Conservation (phyloP, 2,888 invertebrate genomes). For the Auanema sp. region DNA sequence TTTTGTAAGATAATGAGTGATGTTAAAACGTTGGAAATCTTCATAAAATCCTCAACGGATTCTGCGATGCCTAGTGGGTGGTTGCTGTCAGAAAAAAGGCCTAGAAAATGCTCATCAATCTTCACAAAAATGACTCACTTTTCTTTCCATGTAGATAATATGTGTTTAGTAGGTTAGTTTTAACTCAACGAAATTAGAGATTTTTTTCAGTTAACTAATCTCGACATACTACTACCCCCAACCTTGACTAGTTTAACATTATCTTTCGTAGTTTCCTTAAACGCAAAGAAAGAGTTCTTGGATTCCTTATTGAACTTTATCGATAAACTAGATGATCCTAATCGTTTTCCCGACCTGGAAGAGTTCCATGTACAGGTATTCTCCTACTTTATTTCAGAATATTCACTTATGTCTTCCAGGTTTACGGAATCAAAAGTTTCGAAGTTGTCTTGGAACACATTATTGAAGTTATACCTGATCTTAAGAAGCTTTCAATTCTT, state of each 20-base stretch:
- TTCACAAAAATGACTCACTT: conserved; percentile 24
- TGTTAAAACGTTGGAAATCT: conserved; percentile 20
- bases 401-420: conserved; percentile 1
- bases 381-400: not conserved
- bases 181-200: not conserved
- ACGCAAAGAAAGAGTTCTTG: conserved; percentile 3
- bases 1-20: conserved; percentile 20
- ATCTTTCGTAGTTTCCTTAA: conserved; percentile 24
- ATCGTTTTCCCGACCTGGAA: conserved; percentile 33
- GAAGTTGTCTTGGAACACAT: conserved; percentile 16
- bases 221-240: conserved; percentile 31
- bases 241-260: conserved; percentile 21
- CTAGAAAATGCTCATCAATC: conserved; percentile 17
- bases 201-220: conserved; percentile 23
- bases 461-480: conserved; percentile 8
- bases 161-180: conserved; percentile 19
- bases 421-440: conserved; percentile 30
- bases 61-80: conserved; percentile 28
- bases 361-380: conserved; percentile 27
- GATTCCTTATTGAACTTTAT: conserved; percentile 24
- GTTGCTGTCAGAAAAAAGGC: conserved; percentile 21
- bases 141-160: conserved; percentile 27
- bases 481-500: conserved; percentile 10
- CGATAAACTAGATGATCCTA: conserved; percentile 21
- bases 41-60: conserved; percentile 26